A percentile compares a stretch with the other conserved stretches of the same genome.
Conservation (phyloP, 2,113 vertebrate species). For the Chionomys nivalis region DNA sequence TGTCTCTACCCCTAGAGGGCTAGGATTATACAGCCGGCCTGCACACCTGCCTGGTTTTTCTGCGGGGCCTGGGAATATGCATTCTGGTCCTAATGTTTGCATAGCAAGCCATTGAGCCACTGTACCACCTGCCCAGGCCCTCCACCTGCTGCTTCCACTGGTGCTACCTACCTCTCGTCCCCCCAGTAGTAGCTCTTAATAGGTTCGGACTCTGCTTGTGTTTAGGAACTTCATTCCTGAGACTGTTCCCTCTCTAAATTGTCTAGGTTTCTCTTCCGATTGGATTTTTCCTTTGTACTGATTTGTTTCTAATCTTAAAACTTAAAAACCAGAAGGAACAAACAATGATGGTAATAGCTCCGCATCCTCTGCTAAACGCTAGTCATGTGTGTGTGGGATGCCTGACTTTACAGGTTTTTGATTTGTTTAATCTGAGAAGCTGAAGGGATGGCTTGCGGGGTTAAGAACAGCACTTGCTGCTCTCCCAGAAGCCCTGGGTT, state of each 20-base stretch:
- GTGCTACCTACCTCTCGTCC: neutral
- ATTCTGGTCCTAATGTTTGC: neutral
- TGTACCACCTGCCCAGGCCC: neutral
- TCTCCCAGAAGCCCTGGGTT: neutral
- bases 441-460: neutral
- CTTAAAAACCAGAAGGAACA: neutral
- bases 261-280: neutral
- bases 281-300: neutral
- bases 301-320: neutral
- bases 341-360: neutral
- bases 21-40: neutral
- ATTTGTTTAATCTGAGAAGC: neutral
- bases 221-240: neutral
- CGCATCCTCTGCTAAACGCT: neutral
- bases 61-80: neutral
- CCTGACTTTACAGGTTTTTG: neutral
- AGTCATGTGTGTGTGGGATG: neutral
- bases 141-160: accelerated
- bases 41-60: neutral
- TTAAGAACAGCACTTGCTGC: neutral
- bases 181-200: neutral
- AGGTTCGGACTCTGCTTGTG: too few species aligned
- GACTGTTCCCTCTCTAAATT: neutral
- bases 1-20: neutral
- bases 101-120: neutral